Conservation (phyloP, 1,140 invertebrate species). For the Popillia japonica region DNA sequence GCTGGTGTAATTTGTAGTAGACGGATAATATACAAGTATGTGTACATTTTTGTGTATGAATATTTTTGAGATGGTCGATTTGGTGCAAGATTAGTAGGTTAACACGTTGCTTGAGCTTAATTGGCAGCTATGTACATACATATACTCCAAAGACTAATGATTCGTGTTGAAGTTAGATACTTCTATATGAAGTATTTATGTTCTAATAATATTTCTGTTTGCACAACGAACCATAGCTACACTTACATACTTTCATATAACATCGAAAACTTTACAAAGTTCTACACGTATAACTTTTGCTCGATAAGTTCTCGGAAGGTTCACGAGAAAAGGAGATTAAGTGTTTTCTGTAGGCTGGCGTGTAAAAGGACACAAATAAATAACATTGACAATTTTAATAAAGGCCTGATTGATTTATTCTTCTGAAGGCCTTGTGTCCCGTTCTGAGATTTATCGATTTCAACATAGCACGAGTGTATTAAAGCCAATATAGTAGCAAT, state of each 20-base stretch:
- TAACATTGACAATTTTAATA: constrained; percentile 19
- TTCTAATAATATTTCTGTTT: no score
- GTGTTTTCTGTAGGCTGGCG: constrained; percentile 8
- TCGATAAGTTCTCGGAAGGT: not conserved
- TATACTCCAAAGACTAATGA: no score
- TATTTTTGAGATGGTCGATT: no score
- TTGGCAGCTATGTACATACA: no score
- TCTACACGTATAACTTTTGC: not conserved
- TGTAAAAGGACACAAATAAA: constrained; percentile 6
- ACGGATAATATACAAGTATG: no score
- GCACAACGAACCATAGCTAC: not conserved
- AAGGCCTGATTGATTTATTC: not conserved
- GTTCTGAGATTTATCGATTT: not conserved
- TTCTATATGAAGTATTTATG: no score
- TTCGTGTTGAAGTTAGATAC: no score
- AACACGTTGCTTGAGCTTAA: no score
- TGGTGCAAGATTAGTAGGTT: no score
- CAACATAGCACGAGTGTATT: not conserved
- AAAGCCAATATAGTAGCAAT: not conserved
- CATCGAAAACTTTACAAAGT: not conserved
- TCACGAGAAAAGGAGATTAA: not conserved
- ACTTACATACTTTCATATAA: not conserved
- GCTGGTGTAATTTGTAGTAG: no score
- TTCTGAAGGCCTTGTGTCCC: not conserved
- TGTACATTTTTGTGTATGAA: no score